phyloP scores from a whole-genome alignment of 37 sponge, comb jelly and placozoan species.

The Axinella damicornis region DNA sequence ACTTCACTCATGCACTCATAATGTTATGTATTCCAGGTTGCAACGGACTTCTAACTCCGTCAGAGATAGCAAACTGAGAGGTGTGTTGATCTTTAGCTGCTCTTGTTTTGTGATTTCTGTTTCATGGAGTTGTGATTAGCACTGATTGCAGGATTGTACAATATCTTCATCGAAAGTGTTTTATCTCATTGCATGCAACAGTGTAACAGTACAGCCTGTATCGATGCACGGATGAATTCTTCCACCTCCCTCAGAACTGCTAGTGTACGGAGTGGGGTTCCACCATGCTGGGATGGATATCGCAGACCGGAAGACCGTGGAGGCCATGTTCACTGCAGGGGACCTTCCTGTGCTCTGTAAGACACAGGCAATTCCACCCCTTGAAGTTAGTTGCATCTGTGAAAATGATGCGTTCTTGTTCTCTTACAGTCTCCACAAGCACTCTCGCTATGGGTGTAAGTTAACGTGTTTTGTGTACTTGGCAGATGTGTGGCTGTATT shows the following conservation, averaged over 20 bases:
- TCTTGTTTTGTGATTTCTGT: neutral
- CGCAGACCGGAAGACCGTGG: slow-evolving; percentile 85
- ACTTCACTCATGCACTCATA: too few species aligned
- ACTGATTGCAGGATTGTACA: too few species aligned
- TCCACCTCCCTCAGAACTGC: slow-evolving; percentile 58
- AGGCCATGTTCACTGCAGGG: slow-evolving; percentile 84
- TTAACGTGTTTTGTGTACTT: too few species aligned
- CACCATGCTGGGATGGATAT: slow-evolving; percentile 98
- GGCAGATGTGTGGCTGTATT: too few species aligned
- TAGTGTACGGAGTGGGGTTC: slow-evolving; percentile 92
- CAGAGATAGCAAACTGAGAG: slow-evolving; percentile 89
- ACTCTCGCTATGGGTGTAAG: slow-evolving; percentile 98
- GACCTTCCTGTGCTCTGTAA: slow-evolving; percentile 96
- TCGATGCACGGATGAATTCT: too few species aligned
- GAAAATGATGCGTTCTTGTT: neutral
- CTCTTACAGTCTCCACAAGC: slow-evolving; percentile 86
- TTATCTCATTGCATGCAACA: too few species aligned
- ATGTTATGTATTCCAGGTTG: slow-evolving; percentile 53
- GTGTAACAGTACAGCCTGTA: too few species aligned
- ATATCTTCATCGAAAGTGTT: too few species aligned
- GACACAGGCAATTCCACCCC: neutral
- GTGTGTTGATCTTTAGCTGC: too few species aligned
- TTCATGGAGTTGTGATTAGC: too few species aligned
- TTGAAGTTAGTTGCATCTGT: too few species aligned
- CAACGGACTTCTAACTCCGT: slow-evolving; percentile 57